A percentile compares a stretch with the other conserved stretches of the same genome.
These are phyloP conservation scores for Coenonympha arcania DNA, from an alignment of 2,888 invertebrate genomes.

Conservation along the genomic window DNA sequence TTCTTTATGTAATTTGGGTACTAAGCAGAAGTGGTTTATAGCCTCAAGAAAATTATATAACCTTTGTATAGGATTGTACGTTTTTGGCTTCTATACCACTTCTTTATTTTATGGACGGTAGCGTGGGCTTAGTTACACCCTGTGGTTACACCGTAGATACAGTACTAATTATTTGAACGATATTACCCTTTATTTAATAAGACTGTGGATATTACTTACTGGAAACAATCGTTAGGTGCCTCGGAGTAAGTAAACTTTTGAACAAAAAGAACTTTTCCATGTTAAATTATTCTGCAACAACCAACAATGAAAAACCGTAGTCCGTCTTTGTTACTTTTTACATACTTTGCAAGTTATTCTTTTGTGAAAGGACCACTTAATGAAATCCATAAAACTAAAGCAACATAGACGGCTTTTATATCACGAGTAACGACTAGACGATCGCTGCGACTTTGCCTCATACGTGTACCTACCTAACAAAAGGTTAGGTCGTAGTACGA, in stretches of 20 bases:
- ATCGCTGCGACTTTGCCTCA: background rate
- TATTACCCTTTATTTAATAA: too few species aligned
- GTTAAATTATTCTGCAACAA: background rate
- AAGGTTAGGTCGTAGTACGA: background rate
- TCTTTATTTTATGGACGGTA: too few species aligned
- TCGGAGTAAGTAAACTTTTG: background rate
- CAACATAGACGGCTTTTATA: conserved; percentile 9
- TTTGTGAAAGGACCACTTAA: conserved; percentile 14
- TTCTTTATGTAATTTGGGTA: too few species aligned
- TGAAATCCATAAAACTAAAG: conserved; percentile 12
- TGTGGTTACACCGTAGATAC: too few species aligned
- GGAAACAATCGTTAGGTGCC: background rate
- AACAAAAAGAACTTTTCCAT: background rate
- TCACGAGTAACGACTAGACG: background rate
- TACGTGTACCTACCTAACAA: background rate
- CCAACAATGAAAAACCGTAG: background rate
- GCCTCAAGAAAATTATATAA: too few species aligned
- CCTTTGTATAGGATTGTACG: too few species aligned
- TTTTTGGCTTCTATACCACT: too few species aligned
- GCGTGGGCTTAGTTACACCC: too few species aligned
- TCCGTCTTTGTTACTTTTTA: conserved; percentile 11
- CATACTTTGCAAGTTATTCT: conserved; percentile 7
- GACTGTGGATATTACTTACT: too few species aligned
- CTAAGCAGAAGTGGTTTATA: too few species aligned
- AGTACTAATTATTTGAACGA: too few species aligned